A percentile compares a stretch with the other conserved stretches of the same genome.
phyloP scores from a whole-genome alignment of 1,140 invertebrate genomes.

The Tyrophagus putrescentiae region DNA sequence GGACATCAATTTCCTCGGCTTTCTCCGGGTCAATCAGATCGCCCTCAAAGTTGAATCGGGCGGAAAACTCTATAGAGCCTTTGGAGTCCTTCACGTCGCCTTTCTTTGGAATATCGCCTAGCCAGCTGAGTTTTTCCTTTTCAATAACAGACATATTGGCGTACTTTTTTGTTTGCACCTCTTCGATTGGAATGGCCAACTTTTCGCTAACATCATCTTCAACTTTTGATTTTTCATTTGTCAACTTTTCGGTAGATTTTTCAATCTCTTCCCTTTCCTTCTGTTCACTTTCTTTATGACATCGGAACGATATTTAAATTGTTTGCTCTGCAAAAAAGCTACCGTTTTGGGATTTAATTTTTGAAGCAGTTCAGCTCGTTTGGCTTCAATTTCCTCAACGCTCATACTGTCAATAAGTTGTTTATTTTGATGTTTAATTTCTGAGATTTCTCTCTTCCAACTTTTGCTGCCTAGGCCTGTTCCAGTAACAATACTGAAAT shows the following conservation, averaged over 20 bases:
- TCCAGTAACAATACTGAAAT: conserved; percentile 5
- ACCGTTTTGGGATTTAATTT: conserved; percentile 15
- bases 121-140: conserved; percentile 26
- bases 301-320: conserved; percentile 11
- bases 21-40: neutral
- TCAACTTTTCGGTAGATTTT: neutral
- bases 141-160: conserved; percentile 24
- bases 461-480: conserved; percentile 9
- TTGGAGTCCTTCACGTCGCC: neutral
- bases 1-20: conserved; percentile 17
- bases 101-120: conserved; percentile 7
- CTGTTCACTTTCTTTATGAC: neutral
- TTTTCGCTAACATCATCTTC: neutral
- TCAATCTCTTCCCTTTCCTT: neutral
- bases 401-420: conserved; percentile 17
- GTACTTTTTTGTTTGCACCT: conserved; percentile 22
- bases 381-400: conserved; percentile 19
- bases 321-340: conserved; percentile 7
- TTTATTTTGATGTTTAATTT: conserved; percentile 21
- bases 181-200: neutral
- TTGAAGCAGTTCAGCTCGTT: conserved; percentile 14
- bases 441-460: conserved; percentile 18
- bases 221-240: neutral
- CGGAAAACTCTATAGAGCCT: neutral
- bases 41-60: conserved; percentile 26